These are phyloP conservation scores for Ecdyonurus torrentis DNA, from an alignment of 2,888 invertebrate genomes.

Conservation along the genomic window DNA sequence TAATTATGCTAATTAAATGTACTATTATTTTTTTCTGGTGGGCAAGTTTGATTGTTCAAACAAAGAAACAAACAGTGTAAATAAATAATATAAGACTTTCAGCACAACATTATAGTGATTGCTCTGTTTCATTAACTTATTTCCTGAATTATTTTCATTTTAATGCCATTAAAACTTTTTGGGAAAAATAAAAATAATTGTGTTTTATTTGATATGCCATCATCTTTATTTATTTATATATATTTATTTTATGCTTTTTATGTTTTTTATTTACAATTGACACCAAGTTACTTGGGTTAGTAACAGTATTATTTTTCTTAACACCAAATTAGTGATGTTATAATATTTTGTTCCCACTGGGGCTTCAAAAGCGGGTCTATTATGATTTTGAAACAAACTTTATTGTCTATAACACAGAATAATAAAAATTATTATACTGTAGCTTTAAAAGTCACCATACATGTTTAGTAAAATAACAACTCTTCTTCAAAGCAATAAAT, in stretches of 20 bases:
- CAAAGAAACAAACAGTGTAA: too few relatives aligned
- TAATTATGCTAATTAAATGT: too few relatives aligned
- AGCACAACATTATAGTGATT: neutral
- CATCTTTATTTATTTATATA: too few relatives aligned
- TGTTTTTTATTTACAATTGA: neutral
- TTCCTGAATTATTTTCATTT: neutral
- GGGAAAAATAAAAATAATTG: neutral
- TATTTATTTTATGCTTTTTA: neutral
- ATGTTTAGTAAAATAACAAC: too few relatives aligned
- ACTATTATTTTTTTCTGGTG: neutral
- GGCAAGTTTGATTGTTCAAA: neutral
- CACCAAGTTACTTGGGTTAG: too few relatives aligned
- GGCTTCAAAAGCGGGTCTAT: neutral
- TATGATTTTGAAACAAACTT: too few relatives aligned
- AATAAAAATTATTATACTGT: too few relatives aligned
- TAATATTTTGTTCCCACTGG: neutral
- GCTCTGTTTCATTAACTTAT: neutral
- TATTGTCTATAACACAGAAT: too few relatives aligned
- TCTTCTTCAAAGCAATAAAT: too few relatives aligned
- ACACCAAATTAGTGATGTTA: too few relatives aligned
- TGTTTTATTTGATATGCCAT: neutral
- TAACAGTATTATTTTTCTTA: too few relatives aligned
- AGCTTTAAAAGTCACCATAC: too few relatives aligned
- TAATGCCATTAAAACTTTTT: neutral
- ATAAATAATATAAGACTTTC: neutral